Evolutionary conservation across 2,888 invertebrate genomes (phyloP).

Genomic region (Pelosia muscerda): DNA sequence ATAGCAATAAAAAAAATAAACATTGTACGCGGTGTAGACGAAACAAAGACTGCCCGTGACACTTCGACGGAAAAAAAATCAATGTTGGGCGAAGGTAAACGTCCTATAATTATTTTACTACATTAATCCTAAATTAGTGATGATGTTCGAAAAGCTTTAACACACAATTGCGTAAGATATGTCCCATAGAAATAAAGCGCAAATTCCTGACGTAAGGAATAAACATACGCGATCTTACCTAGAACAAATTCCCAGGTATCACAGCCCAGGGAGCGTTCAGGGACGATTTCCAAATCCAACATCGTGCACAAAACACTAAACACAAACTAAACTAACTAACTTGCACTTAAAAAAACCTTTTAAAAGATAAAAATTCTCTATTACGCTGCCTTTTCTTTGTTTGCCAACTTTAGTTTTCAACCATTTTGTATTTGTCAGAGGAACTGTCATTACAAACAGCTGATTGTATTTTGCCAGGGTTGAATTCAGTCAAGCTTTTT

Average conservation of each 20-base stretch:
- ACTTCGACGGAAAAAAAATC: slow-evolving; percentile 75
- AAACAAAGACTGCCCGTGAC: slow-evolving; percentile 79
- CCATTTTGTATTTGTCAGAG: slow-evolving; percentile 87
- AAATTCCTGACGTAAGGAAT: slow-evolving; percentile 84
- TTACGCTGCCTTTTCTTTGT: slow-evolving; percentile 86
- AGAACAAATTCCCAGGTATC: slow-evolving; percentile 99
- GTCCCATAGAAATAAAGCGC: slow-evolving; percentile 81
- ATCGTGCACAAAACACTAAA: slow-evolving; percentile 90
- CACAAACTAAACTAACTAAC: slow-evolving; percentile 91
- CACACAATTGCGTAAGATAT: slow-evolving; percentile 80
- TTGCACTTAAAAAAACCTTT: slow-evolving; percentile 79
- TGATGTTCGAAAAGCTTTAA: slow-evolving; percentile 47
- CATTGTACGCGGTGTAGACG: slow-evolving; percentile 63
- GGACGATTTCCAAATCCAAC: slow-evolving; percentile 98
- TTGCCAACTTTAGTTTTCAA: slow-evolving; percentile 87
- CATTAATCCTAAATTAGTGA: slow-evolving; percentile 30
- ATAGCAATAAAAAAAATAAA: slow-evolving; percentile 78
- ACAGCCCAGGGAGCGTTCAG: slow-evolving; percentile 97
- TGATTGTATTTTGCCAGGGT: slow-evolving; percentile 84
- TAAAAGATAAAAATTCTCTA: slow-evolving; percentile 75
- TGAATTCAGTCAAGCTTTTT: slow-evolving; percentile 52
- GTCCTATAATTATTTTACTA: slow-evolving; percentile 23
- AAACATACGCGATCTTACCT: slow-evolving; percentile 89
- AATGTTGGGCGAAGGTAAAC: slow-evolving; percentile 57
- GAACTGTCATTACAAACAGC: slow-evolving; percentile 88